Base-by-base conservation (phyloP, 1,140 invertebrate genomes). In the Cherax destructor region DNA sequence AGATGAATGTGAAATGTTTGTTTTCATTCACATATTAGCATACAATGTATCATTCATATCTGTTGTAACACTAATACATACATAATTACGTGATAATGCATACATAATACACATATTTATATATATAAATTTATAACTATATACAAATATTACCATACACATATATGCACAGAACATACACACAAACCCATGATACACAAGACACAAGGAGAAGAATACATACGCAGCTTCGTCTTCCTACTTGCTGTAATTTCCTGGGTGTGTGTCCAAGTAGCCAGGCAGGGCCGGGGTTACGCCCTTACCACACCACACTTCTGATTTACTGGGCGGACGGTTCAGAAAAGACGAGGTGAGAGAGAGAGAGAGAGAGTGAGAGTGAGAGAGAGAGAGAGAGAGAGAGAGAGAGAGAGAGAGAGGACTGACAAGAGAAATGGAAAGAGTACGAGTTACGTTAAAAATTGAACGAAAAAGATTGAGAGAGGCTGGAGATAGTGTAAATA, bases 251-350 rank as follows among this genome's bases (percentile, higher is more conserved):
- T 86, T 85, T 56, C 52, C 52, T 56, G 52, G 52, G 52, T 56
- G 52, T 56, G 52, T 56, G 9, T 13, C 9, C 9, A 41, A 21
- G 18, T 47, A 21, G 49, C 30, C 24, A 16, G 49, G 78, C 65
- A 5, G 76, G 72, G 72, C 7, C 78, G 21, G 72, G 79, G 65
- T 61, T 90, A 41, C 88, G 88, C 88, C 88, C 47, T 59, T 83
- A 59, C 69, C 59, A 4, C 80, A 18, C 65, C 65, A 10, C 69
- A 30, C 80, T 83, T 76, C 88, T 90, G 88, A 90, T 90, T 89
- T 90, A 90, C 88, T 90, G 88, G 87, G 88, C 88, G 88, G 88
- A 41, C 80, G 88, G 81, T 47, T 90, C 88, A 83, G 88, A 90
- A 90, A 90, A 90, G 88, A 83, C 88, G 88, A 90, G 88, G 88